These are phyloP conservation scores for Brenthis hecate DNA, from an alignment of 2,888 invertebrate genomes.

Conservation along the genomic window DNA sequence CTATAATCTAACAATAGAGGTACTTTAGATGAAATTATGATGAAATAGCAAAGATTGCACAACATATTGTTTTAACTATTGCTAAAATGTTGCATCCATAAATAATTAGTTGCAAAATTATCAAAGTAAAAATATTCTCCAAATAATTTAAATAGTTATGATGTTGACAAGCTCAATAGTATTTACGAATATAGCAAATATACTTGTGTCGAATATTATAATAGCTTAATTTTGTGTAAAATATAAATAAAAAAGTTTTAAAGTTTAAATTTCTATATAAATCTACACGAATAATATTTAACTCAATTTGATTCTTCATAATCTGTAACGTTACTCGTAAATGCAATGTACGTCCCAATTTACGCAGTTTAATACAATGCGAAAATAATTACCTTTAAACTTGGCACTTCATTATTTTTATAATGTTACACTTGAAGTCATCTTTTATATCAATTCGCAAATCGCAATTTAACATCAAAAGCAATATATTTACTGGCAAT, in stretches of 20 bases:
- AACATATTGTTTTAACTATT: not conserved
- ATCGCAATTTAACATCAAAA: too few species aligned
- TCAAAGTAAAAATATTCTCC: too few species aligned
- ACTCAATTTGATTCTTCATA: not conserved
- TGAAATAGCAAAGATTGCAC: slow-evolving; percentile 42
- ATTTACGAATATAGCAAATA: slow-evolving; percentile 20
- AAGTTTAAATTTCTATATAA: too few species aligned
- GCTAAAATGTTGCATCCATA: too few species aligned
- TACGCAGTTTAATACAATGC: slow-evolving; percentile 9
- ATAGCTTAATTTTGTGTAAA: not conserved
- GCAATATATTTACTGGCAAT: too few species aligned
- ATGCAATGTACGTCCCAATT: slow-evolving; percentile 22
- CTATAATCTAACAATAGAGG: slow-evolving; percentile 45
- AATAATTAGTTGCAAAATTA: too few species aligned
- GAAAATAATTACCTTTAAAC: not conserved
- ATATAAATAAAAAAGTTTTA: not conserved
- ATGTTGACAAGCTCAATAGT: not conserved
- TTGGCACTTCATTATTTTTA: not conserved
- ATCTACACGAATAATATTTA: not conserved
- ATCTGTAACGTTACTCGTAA: slow-evolving; percentile 15
- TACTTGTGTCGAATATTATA: not conserved
- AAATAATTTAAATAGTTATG: not conserved
- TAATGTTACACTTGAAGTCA: not conserved
- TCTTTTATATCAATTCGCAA: too few species aligned
- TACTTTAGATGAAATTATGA: slow-evolving; percentile 45